Base-by-base conservation (phyloP, 2,888 invertebrate species). In the Melinaea menophilus region DNA sequence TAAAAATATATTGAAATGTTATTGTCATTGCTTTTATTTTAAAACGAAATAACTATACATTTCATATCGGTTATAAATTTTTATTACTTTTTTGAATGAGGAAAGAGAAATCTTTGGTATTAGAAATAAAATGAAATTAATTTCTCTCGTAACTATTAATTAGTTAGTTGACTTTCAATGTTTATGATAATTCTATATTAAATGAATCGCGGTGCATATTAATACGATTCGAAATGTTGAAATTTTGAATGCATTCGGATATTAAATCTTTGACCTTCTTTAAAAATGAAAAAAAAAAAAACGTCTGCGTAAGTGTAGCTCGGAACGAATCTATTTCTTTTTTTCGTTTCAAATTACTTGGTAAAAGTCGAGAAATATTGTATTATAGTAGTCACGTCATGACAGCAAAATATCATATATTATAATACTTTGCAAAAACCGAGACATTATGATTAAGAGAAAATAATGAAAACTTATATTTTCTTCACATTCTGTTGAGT, bases 401-500 rank as follows among this genome's bases (percentile, higher is more conserved):
- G 9, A 9, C 41, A 51, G 31, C 9, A 51, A 51, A 51, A 31
- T 51, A 31, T 9, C 31, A 51, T 31, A 31, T 51, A 51, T 51
- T 51, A 51, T 4, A 31, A 51, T 31, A 51, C 51, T 51, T 31
- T 5, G 31, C 31, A 31, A 31, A 31, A 41, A 9, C 7, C 9
- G 51, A 9, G 5, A 41, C 41, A 41, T 41, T 7, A 9, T 51
- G 7, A 51, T 51, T 51, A 51, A 51, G 51, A 31, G 51, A 51
- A 51, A 51, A 51, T 51, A 22, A 31, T 51, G 51, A 51, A 51
- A 51, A 31, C 7, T 9, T 51, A 51, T 51, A 51, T 51, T 51
- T 51, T 51, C 48, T 51, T 31, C 7, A 7, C 2, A 31, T 51
- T 51, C 4, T 51, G 51, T 31, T 51, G 22, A 22, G 31, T 51